phyloP scores from a whole-genome alignment of 2,797 vertebrate species.

The Girardinus metallicus region DNA sequence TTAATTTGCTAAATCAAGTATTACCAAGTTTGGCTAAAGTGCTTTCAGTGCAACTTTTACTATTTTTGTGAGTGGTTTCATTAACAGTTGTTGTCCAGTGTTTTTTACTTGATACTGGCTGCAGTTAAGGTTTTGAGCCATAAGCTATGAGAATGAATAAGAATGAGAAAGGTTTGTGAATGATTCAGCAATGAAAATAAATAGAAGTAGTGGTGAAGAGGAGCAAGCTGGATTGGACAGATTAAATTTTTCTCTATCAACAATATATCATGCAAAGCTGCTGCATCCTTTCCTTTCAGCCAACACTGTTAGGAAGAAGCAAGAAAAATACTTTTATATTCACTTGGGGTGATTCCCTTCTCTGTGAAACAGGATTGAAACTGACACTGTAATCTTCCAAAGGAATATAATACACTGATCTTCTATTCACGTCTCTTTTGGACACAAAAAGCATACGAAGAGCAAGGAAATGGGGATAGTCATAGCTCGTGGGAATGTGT shows the following conservation, averaged over 20 bases:
- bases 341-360: slow-evolving; percentile 43
- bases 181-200: neutral
- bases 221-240: neutral
- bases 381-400: slow-evolving; percentile 34
- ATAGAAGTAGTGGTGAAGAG: neutral
- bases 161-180: neutral
- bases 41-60: neutral
- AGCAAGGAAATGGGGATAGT: slow-evolving; percentile 35
- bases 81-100: neutral
- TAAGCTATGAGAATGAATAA: neutral
- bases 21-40: neutral
- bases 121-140: neutral
- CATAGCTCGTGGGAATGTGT: slow-evolving; percentile 36
- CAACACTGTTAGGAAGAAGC: neutral
- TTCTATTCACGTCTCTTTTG: slow-evolving; percentile 24
- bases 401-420: slow-evolving; percentile 30
- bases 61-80: neutral
- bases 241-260: neutral
- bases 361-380: slow-evolving; percentile 41
- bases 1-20: too few species aligned
- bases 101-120: neutral
- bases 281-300: neutral
- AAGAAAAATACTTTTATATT: slow-evolving; percentile 15
- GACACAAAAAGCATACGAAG: slow-evolving; percentile 18
- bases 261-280: neutral